Conservation (phyloP, 2,888 invertebrate genomes). For the Dilophus febrilis region DNA sequence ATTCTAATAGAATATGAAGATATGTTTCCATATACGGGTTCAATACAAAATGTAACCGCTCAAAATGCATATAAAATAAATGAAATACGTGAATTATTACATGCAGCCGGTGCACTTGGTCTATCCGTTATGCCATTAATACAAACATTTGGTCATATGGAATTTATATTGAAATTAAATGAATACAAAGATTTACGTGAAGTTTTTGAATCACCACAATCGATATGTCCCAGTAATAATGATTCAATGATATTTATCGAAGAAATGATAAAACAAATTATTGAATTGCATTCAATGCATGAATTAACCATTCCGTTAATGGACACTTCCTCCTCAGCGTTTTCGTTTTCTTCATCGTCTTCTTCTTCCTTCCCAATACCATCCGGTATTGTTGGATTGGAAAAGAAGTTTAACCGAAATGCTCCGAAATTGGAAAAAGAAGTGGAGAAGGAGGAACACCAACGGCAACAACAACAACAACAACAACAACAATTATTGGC, state of each 20-base stretch:
- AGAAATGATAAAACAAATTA: constrained; percentile 53
- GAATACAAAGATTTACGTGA: constrained; percentile 46
- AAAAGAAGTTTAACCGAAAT: too few relatives aligned
- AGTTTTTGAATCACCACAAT: constrained; percentile 46
- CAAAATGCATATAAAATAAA: constrained; percentile 41
- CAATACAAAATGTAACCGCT: constrained; percentile 35
- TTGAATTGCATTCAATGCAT: constrained; percentile 22
- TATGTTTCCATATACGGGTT: constrained; percentile 57
- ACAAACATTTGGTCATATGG: constrained; percentile 63
- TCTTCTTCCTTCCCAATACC: too few relatives aligned
- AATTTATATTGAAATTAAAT: constrained; percentile 50
- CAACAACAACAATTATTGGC: constrained; percentile 2
- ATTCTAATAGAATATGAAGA: constrained; percentile 63
- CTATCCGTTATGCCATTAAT: constrained; percentile 56
- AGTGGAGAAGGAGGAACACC: too few relatives aligned
- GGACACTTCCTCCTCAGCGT: constrained; percentile 4
- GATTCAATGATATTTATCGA: constrained; percentile 41
- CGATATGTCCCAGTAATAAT: constrained; percentile 51
- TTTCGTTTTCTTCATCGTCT: background rate
- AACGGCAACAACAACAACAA: background rate
- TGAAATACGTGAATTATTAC: constrained; percentile 37
- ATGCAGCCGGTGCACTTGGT: constrained; percentile 30
- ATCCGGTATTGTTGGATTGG: too few relatives aligned
- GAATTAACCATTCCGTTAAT: constrained; percentile 1
- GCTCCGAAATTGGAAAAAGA: background rate